phyloP scores from a whole-genome alignment of 2,888 invertebrate genomes.

The Catocala fraxini region DNA sequence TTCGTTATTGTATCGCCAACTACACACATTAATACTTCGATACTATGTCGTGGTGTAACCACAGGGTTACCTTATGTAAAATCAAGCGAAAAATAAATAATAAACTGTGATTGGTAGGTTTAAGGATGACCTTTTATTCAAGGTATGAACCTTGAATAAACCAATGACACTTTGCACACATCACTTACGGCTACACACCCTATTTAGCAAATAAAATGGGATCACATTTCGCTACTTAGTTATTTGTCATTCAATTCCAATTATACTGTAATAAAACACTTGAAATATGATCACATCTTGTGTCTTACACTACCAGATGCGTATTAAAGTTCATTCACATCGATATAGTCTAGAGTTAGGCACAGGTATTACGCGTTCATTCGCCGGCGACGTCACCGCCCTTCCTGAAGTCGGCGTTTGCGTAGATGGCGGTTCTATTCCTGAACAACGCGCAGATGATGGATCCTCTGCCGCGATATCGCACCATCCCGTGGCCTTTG shows the following conservation, averaged over 20 bases:
- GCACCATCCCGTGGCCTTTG: slow-evolving; percentile 90
- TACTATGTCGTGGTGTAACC: slow-evolving; percentile 12
- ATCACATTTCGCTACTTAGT: slow-evolving; percentile 2
- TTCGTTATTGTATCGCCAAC: slow-evolving; percentile 44
- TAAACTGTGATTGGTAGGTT: slow-evolving; percentile 18
- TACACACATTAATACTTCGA: slow-evolving; percentile 34
- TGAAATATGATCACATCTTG: slow-evolving; percentile 16
- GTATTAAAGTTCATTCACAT: slow-evolving; percentile 28
- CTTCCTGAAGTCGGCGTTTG: slow-evolving; percentile 94
- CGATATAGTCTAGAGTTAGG: slow-evolving; percentile 23
- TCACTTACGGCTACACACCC: neutral
- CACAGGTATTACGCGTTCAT: slow-evolving; percentile 54
- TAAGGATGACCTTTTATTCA: too few relatives aligned
- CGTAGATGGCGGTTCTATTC: slow-evolving; percentile 89
- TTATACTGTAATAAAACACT: slow-evolving; percentile 11
- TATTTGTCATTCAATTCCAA: slow-evolving; percentile 16
- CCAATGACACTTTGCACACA: slow-evolving; percentile 7
- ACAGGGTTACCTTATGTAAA: slow-evolving; percentile 17
- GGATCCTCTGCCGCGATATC: slow-evolving; percentile 90
- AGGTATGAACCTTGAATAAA: slow-evolving; percentile 17
- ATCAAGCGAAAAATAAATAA: slow-evolving; percentile 21
- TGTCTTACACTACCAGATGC: slow-evolving; percentile 28
- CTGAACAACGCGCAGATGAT: slow-evolving; percentile 91
- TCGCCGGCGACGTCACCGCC: slow-evolving; percentile 93
- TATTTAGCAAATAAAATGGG: slow-evolving; percentile 12